Percentiles rank a stretch among this genome's conserved stretches.
phyloP scores from a whole-genome alignment of 2,888 invertebrate species.

The Oscheius sp. region DNA sequence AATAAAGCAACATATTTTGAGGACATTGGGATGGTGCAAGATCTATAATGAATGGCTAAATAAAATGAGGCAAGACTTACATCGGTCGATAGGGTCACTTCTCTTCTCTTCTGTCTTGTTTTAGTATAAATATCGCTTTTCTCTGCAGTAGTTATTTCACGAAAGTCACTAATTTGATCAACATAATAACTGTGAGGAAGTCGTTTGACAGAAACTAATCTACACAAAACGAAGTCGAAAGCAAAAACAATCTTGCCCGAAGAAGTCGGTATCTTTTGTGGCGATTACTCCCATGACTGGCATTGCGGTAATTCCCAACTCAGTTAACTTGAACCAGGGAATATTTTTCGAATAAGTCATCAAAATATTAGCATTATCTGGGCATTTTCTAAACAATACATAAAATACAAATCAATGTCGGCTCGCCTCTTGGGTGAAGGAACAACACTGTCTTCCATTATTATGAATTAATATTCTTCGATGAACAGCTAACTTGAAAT shows the following conservation, averaged over 20 bases:
- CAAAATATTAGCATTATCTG: background rate
- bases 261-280: background rate
- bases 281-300: background rate
- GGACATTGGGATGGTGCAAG: background rate
- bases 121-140: too few species aligned
- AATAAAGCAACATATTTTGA: background rate
- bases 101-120: background rate
- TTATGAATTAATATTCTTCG: too few species aligned
- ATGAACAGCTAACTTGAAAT: too few species aligned
- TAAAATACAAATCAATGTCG: too few species aligned
- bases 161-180: background rate
- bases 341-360: slow-evolving; percentile 2
- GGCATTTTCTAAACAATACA: too few species aligned
- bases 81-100: background rate
- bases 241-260: too few species aligned
- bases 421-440: too few species aligned
- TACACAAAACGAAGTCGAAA: too few species aligned
- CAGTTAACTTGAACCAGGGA: background rate
- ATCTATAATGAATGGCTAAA: background rate
- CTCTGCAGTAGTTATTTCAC: background rate
- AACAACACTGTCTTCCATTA: too few species aligned
- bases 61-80: background rate
- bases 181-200: background rate
- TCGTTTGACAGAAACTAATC: background rate
- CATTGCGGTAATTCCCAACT: background rate